These are phyloP conservation scores for Pollenia griseotomentosa DNA, from an alignment of 2,888 invertebrate genomes.

Conservation along the genomic window DNA sequence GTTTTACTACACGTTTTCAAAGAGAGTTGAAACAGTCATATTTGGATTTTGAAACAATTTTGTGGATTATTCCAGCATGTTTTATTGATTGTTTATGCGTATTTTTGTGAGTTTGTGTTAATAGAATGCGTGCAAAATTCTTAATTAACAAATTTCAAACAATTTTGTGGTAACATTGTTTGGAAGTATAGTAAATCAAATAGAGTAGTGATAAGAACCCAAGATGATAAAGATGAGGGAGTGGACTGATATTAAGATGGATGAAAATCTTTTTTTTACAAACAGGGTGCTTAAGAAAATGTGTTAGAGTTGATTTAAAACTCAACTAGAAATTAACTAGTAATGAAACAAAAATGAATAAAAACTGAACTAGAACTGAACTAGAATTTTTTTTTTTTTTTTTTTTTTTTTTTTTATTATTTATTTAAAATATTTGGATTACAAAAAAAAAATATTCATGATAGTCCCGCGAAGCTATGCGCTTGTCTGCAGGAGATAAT, in stretches of 20 bases:
- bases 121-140: slow-evolving; percentile 47
- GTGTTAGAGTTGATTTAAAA: not conserved
- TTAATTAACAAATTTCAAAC: slow-evolving; percentile 52
- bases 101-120: slow-evolving; percentile 10
- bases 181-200: slow-evolving; percentile 25
- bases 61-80: slow-evolving; percentile 28
- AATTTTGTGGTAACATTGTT: slow-evolving; percentile 11
- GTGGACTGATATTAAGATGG: not conserved
- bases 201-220: not conserved
- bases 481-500: too few relatives aligned
- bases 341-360: not conserved
- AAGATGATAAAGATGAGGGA: not conserved
- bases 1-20: not conserved
- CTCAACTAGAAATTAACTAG: not conserved
- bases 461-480: too few relatives aligned
- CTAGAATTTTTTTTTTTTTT: too few relatives aligned
- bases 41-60: not conserved
- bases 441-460: too few relatives aligned
- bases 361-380: not conserved
- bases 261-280: not conserved
- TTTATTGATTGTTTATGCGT: slow-evolving; percentile 59
- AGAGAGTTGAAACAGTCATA: slow-evolving; percentile 7
- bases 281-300: not conserved
- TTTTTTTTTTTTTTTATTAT: too few relatives aligned
- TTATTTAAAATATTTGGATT: too few relatives aligned